Evolutionary conservation across 2,888 invertebrate genomes (phyloP).

Genomic region (Meteorus cinctellus): DNA sequence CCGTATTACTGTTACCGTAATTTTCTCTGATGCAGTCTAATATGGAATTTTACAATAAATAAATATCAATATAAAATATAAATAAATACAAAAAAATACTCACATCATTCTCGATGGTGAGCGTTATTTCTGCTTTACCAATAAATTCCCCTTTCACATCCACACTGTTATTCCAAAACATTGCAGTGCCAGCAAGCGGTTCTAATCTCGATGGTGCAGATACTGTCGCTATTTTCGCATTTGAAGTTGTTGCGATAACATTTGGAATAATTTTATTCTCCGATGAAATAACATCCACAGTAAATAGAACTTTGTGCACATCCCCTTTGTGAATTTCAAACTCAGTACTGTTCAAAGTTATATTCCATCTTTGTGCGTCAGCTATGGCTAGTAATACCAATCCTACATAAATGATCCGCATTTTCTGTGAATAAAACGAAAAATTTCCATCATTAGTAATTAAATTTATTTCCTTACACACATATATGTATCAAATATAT

Average conservation of each 20-base stretch:
- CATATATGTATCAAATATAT: no score
- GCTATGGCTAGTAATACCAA: constrained; percentile 10
- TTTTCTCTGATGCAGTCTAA: constrained; percentile 49
- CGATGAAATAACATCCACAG: background rate
- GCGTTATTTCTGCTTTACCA: constrained; percentile 69
- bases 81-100: constrained; percentile 49
- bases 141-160: constrained; percentile 75
- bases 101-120: constrained; percentile 55
- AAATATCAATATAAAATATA: constrained; percentile 17
- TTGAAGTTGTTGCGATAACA: background rate
- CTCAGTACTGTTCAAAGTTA: background rate
- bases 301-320: constrained; percentile 15
- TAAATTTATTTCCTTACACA: background rate
- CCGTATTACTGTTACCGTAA: constrained; percentile 78
- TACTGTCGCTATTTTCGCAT: constrained; percentile 20
- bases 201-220: constrained; percentile 11
- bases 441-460: background rate
- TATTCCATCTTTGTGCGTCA: constrained; percentile 24
- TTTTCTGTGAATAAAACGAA: constrained; percentile 31
- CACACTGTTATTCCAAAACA: constrained; percentile 66
- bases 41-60: constrained; percentile 44
- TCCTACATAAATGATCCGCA: constrained; percentile 23
- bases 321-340: constrained; percentile 29
- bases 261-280: background rate
- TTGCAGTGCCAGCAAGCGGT: background rate